These are phyloP conservation scores for Synergus itoensis DNA, from an alignment of 2,888 invertebrate genomes.

Conservation along the genomic window DNA sequence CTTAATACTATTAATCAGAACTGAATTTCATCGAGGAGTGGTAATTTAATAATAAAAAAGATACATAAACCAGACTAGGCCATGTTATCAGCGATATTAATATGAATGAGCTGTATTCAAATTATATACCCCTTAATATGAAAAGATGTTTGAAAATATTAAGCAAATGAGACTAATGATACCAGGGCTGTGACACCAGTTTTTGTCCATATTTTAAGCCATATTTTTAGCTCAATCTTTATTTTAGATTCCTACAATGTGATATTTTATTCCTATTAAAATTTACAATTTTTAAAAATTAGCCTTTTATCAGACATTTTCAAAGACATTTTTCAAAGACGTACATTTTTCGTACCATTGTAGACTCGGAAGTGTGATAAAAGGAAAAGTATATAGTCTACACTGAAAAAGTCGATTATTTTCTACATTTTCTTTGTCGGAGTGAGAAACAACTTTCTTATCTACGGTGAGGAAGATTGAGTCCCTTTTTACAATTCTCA, in stretches of 20 bases:
- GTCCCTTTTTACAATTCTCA: slow-evolving; percentile 27
- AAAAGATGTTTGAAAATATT: not conserved
- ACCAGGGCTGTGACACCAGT: not conserved
- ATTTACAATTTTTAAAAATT: not conserved
- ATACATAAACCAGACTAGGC: not conserved
- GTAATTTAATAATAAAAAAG: slow-evolving; percentile 7
- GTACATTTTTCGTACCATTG: not conserved
- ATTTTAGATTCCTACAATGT: not conserved
- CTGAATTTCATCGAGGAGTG: slow-evolving; percentile 1
- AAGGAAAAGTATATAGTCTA: not conserved
- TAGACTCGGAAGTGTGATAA: not conserved
- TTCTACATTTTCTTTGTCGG: slow-evolving; percentile 7
- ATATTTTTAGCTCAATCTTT: not conserved
- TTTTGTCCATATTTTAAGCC: not conserved
- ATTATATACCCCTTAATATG: not conserved
- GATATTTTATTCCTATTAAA: not conserved
- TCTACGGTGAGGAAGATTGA: slow-evolving; percentile 19
- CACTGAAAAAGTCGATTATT: slow-evolving; percentile 10
- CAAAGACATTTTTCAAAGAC: not conserved
- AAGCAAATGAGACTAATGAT: not conserved
- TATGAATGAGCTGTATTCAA: slow-evolving; percentile 2
- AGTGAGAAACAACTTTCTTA: slow-evolving; percentile 35
- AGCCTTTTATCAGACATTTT: not conserved
- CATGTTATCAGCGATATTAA: not conserved
- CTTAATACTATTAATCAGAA: slow-evolving; percentile 30